Evolutionary conservation across 2,113 vertebrate genomes (phyloP), one percentile per base, ranked within the genome.

Genomic region (Leptocoma aspasia): DNA sequence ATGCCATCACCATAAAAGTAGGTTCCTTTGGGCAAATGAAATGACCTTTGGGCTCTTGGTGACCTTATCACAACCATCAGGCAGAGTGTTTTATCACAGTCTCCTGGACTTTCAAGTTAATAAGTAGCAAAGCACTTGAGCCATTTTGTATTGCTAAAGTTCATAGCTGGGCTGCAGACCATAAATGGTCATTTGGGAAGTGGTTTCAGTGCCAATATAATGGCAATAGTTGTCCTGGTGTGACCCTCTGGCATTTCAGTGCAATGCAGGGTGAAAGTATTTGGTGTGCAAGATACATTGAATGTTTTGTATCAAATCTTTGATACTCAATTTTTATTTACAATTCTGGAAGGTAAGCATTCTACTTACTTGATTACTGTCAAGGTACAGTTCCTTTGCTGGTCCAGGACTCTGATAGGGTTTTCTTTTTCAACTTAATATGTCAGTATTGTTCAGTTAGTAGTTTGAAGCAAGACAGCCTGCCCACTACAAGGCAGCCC

Each of bases 1-100:
- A 88, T 72, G 70, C 95, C 96, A 27, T 97, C 54, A 97, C 98
- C 41, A 33, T 96, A 53, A 95, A 98, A 97, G 98, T 96, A 91
- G 96, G 89, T 39, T 66, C 20, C n/a, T 47, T 17, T 23, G 19
- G 45, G 50, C 37, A 81, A 50, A 49, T 6, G 4, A 57, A 89
- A 44, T 21, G 19, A 50, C n/a, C 73, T 47, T 84, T 81, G 66
- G 71, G 41, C 31, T 88, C 77, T 24, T 1, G 3, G 22, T 65
- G 56, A 76, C n/a, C n/a, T 88, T 54, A 87, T 42, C 85, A 68
- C 77, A 59, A 22, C 31, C 37, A 66, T 53, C 2, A 1, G 57
- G 60, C n/a, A 64, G 52, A 42, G 19, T 9, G 19, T 79, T 95
- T 93, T 68, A 79, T 76, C 3, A 0, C 2, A 1, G 41, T 4